These are phyloP conservation scores for Tetrao urogallus DNA, from an alignment of 2,113 vertebrate genomes.

Conservation along the genomic window DNA sequence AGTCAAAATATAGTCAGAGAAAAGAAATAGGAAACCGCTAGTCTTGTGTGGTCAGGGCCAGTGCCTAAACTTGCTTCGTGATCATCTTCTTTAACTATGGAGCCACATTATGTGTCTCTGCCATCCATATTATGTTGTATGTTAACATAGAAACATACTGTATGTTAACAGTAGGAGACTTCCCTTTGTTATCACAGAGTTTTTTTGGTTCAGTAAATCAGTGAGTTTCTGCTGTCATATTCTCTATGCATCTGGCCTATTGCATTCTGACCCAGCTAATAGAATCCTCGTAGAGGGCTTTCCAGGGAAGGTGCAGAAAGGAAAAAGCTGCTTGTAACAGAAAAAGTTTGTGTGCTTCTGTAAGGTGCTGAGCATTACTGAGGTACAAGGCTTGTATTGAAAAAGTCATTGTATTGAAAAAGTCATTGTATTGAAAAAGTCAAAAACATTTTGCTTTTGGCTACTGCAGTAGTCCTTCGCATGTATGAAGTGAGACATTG, in stretches of 20 bases:
- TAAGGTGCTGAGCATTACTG: background rate
- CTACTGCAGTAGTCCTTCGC: background rate
- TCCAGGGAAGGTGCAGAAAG: background rate
- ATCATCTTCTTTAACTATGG: no score
- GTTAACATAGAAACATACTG: background rate
- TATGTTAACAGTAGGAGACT: background rate
- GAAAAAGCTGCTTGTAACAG: slow-evolving; percentile 39
- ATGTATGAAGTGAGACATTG: background rate
- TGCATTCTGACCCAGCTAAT: slow-evolving; percentile 36
- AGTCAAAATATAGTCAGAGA: background rate
- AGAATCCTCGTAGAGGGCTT: background rate
- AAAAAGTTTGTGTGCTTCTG: slow-evolving; percentile 5
- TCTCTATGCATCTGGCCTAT: slow-evolving; percentile 9
- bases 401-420: background rate
- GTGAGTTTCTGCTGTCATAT: background rate
- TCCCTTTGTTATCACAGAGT: background rate
- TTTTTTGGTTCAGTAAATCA: background rate
- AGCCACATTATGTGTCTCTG: background rate
- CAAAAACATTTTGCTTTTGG: background rate
- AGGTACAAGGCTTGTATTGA: background rate
- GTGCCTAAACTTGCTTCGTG: background rate
- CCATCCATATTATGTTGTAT: background rate
- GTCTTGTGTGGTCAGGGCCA: background rate
- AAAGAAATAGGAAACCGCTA: background rate
- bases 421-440: background rate